A percentile compares a stretch with the other conserved stretches of the same genome.
Evolutionary conservation across 1,140 invertebrate genomes (phyloP).

Genomic region (Lethocerus indicus): DNA sequence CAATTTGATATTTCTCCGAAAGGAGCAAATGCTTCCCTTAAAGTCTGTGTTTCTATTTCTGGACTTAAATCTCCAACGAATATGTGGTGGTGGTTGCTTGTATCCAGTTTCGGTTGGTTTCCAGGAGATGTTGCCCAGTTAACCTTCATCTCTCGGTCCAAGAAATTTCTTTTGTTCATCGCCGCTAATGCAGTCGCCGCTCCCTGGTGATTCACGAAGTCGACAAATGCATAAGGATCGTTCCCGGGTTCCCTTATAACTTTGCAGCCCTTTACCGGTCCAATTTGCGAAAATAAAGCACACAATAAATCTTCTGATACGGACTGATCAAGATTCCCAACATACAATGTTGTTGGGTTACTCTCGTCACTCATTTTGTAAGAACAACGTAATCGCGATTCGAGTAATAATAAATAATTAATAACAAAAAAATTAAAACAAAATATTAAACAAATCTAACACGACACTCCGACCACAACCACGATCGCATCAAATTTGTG

Average conservation of each 20-base stretch:
- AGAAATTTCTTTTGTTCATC: slow-evolving; percentile 92
- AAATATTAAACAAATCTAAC: no score
- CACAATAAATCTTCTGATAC: slow-evolving; percentile 89
- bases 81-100: slow-evolving; percentile 97
- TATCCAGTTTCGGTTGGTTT: slow-evolving; percentile 95
- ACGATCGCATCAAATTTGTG: no score
- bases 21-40: slow-evolving; percentile 91
- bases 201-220: slow-evolving; percentile 85
- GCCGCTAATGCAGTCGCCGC: slow-evolving; percentile 87
- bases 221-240: slow-evolving; percentile 96
- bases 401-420: no score
- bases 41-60: slow-evolving; percentile 93
- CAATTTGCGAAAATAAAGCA: slow-evolving; percentile 88
- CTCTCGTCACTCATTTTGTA: slow-evolving; percentile 53
- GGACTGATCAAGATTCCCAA: slow-evolving; percentile 85
- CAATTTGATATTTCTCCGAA: slow-evolving; percentile 99
- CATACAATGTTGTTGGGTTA: slow-evolving; percentile 80
- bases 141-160: slow-evolving; percentile 98
- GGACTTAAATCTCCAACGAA: slow-evolving; percentile 98
- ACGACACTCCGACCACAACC: no score
- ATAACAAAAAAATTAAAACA: no score
- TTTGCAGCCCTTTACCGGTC: slow-evolving; percentile 92
- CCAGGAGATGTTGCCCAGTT: slow-evolving; percentile 97
- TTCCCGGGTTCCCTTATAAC: slow-evolving; percentile 93
- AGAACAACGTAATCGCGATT: no score